Base-by-base conservation (phyloP, 2,888 invertebrate genomes). In the Dorcus hopei region DNA sequence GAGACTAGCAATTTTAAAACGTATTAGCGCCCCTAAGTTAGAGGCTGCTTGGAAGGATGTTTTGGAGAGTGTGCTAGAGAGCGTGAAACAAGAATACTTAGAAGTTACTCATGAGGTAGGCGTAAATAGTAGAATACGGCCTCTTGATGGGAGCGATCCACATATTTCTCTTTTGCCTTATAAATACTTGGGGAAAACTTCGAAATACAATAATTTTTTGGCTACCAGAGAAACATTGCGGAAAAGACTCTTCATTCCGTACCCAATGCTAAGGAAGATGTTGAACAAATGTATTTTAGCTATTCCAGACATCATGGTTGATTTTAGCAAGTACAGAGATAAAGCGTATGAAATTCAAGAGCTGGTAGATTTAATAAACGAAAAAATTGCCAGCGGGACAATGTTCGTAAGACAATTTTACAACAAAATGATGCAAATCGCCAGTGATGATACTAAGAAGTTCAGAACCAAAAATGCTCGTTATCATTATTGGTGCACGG, bases 211-310 rank as follows among this genome's bases (percentile, higher is more conserved):
- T 0, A 80, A 78, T 61, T 89, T 84, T 79, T 57, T 87, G 8
- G 80, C 76, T 61, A 84, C 80, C 69, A 81, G 85, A 42, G 81
- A 82, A 43, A 81, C 80, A 65, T 70, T 90, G 0, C 76, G 81
- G 66, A 80, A 79, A 39, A 83, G 81, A 43, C 83, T 88, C 40
- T 80, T 87, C 52, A 77, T 88, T 6, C 78, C 86, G 9, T 85
- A 87, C 70, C 84, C 84, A 8, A 83, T 90, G 49, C 82, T 90
- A 59, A 81, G 85, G 58, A 82, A 81, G 61, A 79, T 87, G n/a
- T 71, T 85, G 7, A 77, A 80, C 59, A 82, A 81, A 43, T 80
- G 86, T 0, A 79, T 81, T 49, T 76, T 72, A 56, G 75, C 75
- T 3, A 79, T 87, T 65, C 87, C 87, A 0, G 68, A 78, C 3